Percentiles rank a stretch among this genome's conserved stretches.
phyloP scores from a whole-genome alignment of 2,797 vertebrate species.

The Leptoclinus maculatus region DNA sequence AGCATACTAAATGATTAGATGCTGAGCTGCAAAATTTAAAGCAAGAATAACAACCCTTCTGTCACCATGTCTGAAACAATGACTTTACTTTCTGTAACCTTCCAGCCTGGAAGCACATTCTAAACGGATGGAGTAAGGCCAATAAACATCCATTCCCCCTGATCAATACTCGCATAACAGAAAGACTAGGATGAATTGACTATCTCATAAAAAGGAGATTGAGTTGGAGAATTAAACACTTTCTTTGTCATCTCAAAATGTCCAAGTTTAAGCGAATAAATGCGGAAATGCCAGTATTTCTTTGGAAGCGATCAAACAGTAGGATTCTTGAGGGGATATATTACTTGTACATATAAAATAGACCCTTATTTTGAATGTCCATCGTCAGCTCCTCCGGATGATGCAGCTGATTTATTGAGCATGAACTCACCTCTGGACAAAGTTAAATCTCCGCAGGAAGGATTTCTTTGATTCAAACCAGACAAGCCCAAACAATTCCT shows the following conservation, averaged over 20 bases:
- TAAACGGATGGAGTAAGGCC: conserved; percentile 33
- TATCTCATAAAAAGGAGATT: conserved; percentile 33
- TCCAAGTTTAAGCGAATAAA: conserved; percentile 24
- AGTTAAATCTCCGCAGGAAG: conserved; percentile 12
- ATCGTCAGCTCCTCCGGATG: conserved; percentile 18
- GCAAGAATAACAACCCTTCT: conserved; percentile 27
- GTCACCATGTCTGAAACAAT: conserved; percentile 18
- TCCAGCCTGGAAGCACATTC: conserved; percentile 15
- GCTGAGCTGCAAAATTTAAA: conserved; percentile 27
- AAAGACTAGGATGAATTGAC: conserved; percentile 39
- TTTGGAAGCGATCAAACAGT: conserved; percentile 15
- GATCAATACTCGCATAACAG: conserved; percentile 53
- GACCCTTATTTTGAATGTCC: conserved; percentile 9
- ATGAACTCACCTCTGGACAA: conserved; percentile 31
- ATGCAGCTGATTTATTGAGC: conserved; percentile 37
- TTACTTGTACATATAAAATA: conserved; percentile 36
- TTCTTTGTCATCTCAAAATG: conserved; percentile 10
- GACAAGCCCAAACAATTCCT: conserved; percentile 7
- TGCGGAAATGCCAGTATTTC: conserved; percentile 14
- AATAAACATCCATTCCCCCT: conserved; percentile 31
- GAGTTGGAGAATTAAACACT: conserved; percentile 11
- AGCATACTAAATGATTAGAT: background rate
- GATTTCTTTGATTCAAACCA: conserved; percentile 12
- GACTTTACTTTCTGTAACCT: conserved; percentile 16
- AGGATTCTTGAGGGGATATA: conserved; percentile 12